These are phyloP conservation scores for Diplosoma virens DNA, from an alignment of 23 tunicate species.

Conservation along the genomic window DNA sequence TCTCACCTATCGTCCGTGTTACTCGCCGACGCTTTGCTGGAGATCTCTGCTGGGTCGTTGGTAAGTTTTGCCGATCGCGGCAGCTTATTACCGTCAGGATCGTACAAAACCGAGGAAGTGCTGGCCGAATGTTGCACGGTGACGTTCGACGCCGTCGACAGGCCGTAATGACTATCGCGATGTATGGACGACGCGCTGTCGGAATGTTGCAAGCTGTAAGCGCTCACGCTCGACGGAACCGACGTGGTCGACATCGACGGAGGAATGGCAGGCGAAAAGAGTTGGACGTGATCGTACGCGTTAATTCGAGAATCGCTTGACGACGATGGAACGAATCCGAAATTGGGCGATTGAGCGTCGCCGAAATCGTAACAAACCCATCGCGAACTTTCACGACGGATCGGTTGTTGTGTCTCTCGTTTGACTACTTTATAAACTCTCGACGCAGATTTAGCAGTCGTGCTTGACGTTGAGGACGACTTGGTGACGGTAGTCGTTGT, in stretches of 20 bases:
- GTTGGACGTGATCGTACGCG: conserved; percentile 2
- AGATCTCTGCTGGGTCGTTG: neutral
- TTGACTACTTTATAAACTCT: conserved; percentile 87
- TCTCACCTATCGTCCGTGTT: conserved; percentile 18
- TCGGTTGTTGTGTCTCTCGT: conserved; percentile 52
- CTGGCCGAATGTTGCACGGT: conserved; percentile 63
- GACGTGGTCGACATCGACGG: conserved; percentile 49
- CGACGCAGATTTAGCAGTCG: conserved; percentile 23
- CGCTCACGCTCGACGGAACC: conserved; percentile 62
- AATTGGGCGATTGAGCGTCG: conserved; percentile 67
- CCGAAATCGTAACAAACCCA: conserved; percentile 75
- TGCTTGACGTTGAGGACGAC: conserved; percentile 3
- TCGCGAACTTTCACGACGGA: conserved; percentile 36
- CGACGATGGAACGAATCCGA: conserved; percentile 33
- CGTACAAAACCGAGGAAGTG: conserved; percentile 49
- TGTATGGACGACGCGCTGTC: conserved; percentile 55
- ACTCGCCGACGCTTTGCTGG: neutral
- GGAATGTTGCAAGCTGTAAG: conserved; percentile 61
- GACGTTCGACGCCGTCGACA: conserved; percentile 11
- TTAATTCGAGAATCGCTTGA: conserved; percentile 37
- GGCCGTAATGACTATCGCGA: conserved; percentile 26
- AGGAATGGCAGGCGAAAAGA: neutral
- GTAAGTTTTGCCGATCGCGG: neutral
- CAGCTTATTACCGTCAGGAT: conserved; percentile 11
- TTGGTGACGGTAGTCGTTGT: conserved; percentile 14